Conservation (phyloP, 2,888 invertebrate genomes). For the Drosophila mayaguana region DNA sequence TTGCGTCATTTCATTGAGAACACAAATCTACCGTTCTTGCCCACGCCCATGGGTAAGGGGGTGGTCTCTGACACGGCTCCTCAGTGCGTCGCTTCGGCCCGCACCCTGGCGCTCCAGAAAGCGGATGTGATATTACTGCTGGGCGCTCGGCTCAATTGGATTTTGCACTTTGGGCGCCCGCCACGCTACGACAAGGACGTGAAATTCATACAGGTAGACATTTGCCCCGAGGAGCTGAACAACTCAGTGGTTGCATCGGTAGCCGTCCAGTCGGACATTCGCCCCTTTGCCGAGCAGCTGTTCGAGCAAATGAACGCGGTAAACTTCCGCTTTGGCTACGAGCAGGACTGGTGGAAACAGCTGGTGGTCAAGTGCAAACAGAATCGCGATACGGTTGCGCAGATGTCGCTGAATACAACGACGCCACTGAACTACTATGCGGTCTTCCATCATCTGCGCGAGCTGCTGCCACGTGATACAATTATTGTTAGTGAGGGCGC, state of each 20-base stretch:
- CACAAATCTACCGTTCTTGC: constrained; percentile 94
- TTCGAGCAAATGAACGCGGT: constrained; percentile 86
- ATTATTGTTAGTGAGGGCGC: constrained; percentile 98
- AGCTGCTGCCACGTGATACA: constrained; percentile 91
- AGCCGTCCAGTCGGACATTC: constrained; percentile 94
- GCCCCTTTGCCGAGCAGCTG: constrained; percentile 89
- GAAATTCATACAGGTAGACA: constrained; percentile 96
- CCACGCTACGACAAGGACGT: constrained; percentile 93
- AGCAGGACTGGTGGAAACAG: constrained; percentile 91
- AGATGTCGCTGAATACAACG: constrained; percentile 89
- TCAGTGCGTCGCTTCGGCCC: constrained; percentile 93
- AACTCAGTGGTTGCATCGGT: constrained; percentile 93
- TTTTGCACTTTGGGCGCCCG: constrained; percentile 96
- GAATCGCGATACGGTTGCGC: constrained; percentile 89
- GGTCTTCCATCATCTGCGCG: constrained; percentile 93
- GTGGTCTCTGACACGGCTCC: constrained; percentile 90
- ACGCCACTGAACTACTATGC: constrained; percentile 97
- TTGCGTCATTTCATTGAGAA: constrained; percentile 89
- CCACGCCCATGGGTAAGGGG: constrained; percentile 97
- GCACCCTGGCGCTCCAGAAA: constrained; percentile 93
- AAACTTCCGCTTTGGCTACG: constrained; percentile 87
- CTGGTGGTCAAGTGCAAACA: constrained; percentile 89
- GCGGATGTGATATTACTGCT: constrained; percentile 95
- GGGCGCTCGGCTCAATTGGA: constrained; percentile 98
- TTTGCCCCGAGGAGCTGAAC: constrained; percentile 95